Evolutionary conservation across 1,140 invertebrate species (phyloP).

Genomic region (Neodiprion fabricii): DNA sequence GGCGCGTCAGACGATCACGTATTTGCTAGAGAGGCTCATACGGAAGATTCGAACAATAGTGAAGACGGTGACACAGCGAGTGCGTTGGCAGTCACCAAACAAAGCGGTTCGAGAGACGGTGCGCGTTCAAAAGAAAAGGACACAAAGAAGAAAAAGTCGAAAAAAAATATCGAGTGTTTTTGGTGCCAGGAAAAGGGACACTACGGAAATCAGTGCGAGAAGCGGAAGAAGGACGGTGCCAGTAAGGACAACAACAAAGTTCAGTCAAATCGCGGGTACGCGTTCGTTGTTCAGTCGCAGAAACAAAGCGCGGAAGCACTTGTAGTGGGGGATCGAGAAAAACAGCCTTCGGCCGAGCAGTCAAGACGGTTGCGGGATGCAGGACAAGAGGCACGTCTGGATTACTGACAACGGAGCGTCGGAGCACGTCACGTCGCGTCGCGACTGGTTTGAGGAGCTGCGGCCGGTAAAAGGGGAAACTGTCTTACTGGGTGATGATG

Average conservation of each 20-base stretch:
- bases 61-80: not conserved
- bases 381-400: conserved; percentile 27
- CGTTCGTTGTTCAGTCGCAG: not conserved
- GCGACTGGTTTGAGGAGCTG: conserved; percentile 35
- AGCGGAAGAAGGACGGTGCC: not conserved
- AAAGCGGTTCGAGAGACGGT: not conserved
- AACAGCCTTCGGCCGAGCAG: not conserved
- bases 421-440: conserved; percentile 30
- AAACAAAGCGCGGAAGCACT: not conserved
- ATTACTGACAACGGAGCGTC: conserved; percentile 33
- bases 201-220: not conserved
- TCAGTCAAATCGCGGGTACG: not conserved
- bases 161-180: not conserved
- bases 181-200: not conserved
- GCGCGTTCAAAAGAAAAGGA: not conserved
- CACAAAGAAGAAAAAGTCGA: not conserved
- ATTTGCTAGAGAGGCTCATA: conserved; percentile 9
- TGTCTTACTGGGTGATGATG: conserved; percentile 34
- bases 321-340: not conserved
- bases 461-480: conserved; percentile 6
- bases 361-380: not conserved
- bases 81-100: not conserved
- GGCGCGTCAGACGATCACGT: conserved; percentile 17
- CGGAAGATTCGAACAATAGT: not conserved
- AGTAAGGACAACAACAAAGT: not conserved